Percentiles rank a stretch among this genome's conserved stretches.
phyloP scores from a whole-genome alignment of 2,113 vertebrate genomes.

The Chionomys nivalis region DNA sequence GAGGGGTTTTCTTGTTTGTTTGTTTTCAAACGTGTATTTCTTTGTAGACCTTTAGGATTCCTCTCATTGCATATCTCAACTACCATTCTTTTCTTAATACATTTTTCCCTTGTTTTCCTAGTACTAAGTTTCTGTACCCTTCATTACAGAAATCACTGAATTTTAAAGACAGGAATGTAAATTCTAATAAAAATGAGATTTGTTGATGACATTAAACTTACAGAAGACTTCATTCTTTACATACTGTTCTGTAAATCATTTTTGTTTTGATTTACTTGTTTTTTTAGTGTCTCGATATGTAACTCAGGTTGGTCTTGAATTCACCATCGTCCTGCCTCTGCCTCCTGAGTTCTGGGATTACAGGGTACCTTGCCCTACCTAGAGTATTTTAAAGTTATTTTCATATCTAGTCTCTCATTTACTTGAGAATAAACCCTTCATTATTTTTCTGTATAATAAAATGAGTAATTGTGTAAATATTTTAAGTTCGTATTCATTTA shows the following conservation, averaged over 20 bases:
- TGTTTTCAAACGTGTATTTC: background rate
- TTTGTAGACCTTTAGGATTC: slow-evolving; percentile 37
- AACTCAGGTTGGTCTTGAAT: background rate
- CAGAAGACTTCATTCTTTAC: slow-evolving; percentile 46
- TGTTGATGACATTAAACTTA: slow-evolving; percentile 41
- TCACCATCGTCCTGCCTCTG: background rate
- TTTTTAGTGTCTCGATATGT: background rate
- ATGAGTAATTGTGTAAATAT: slow-evolving; percentile 27
- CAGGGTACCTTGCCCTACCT: background rate
- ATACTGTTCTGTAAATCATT: background rate
- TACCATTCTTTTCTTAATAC: slow-evolving; percentile 45
- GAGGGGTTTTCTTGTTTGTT: background rate
- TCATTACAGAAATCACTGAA: slow-evolving; percentile 47
- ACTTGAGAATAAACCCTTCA: slow-evolving; percentile 45
- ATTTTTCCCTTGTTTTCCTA: slow-evolving; percentile 25
- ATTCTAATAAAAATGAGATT: slow-evolving; percentile 51
- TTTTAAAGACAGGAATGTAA: slow-evolving; percentile 37
- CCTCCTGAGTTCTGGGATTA: background rate
- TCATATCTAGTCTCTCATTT: slow-evolving; percentile 55
- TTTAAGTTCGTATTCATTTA: slow-evolving; percentile 47
- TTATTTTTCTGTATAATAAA: slow-evolving; percentile 46
- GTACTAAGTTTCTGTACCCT: slow-evolving; percentile 36
- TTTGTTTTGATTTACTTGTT: background rate
- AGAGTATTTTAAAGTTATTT: slow-evolving; percentile 44
- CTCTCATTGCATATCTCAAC: background rate